A percentile compares a stretch with the other conserved stretches of the same genome.
These are phyloP conservation scores for Drosophila orosa DNA, from an alignment of 1,140 invertebrate genomes.

Conservation along the genomic window DNA sequence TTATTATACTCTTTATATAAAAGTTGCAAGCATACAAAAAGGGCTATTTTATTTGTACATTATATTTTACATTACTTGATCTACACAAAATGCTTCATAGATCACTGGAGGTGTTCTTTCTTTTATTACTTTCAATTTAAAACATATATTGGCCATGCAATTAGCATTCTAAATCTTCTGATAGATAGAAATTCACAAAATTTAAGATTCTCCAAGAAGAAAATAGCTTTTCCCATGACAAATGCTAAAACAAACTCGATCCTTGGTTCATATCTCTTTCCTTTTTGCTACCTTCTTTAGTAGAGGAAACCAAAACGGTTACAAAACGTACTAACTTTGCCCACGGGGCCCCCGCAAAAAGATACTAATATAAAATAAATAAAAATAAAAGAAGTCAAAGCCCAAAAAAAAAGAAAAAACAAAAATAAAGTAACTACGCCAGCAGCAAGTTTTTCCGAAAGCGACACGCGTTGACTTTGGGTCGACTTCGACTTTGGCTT, in stretches of 20 bases:
- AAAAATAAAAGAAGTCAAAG: conserved; percentile 44
- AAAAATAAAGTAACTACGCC: conserved; percentile 26
- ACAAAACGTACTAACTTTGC: conserved; percentile 63
- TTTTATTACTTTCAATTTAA: no score
- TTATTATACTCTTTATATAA: no score
- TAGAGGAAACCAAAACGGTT: conserved; percentile 34
- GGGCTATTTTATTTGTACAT: no score
- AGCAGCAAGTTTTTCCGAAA: conserved; percentile 69
- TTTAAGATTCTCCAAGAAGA: background rate
- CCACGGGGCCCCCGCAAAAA: conserved; percentile 58
- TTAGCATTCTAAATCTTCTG: no score
- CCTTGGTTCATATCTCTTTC: background rate
- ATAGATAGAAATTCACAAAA: background rate
- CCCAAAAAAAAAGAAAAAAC: conserved; percentile 12
- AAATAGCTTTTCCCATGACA: conserved; percentile 1
- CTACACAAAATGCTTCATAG: no score
- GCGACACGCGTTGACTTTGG: conserved; percentile 76
- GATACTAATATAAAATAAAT: conserved; percentile 60
- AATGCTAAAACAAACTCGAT: conserved; percentile 20
- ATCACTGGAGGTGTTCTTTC: no score
- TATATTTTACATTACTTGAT: no score
- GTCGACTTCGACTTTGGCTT: conserved; percentile 14
- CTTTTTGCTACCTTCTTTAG: background rate
- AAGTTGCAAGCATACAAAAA: no score
- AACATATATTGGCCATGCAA: no score